These are phyloP conservation scores for Pseudorasbora parva DNA, from an alignment of 2,113 vertebrate species.

Conservation along the genomic window DNA sequence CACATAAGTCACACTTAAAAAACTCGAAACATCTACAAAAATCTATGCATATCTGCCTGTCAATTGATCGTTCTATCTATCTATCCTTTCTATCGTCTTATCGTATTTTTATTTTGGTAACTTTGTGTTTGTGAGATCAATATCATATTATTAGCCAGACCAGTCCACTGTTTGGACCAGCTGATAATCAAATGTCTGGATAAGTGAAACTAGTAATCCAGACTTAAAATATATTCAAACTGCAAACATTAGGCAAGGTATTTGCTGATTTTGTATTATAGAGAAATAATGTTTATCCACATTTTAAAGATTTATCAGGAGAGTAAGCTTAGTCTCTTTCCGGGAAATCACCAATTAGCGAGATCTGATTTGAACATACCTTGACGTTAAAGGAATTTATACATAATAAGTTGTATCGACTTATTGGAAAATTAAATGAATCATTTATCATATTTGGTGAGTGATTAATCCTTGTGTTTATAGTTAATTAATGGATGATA, in stretches of 20 bases:
- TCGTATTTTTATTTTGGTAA: not conserved
- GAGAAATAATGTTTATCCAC: not conserved
- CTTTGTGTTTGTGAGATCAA: not conserved
- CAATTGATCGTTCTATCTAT: too few relatives aligned
- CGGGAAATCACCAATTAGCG: not conserved
- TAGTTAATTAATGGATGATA: not conserved
- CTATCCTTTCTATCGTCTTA: too few relatives aligned
- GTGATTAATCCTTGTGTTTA: constrained; percentile 5
- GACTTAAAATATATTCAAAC: not conserved
- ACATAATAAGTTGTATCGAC: not conserved
- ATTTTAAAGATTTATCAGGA: not conserved
- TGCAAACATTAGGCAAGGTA: not conserved
- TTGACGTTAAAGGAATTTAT: not conserved
- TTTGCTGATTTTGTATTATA: not conserved
- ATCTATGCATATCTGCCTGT: too few relatives aligned
- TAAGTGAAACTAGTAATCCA: not conserved
- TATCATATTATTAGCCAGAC: not conserved
- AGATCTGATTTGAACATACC: constrained; percentile 11
- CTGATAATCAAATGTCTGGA: not conserved
- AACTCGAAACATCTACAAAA: too few relatives aligned
- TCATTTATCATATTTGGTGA: not conserved
- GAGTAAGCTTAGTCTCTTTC: not conserved
- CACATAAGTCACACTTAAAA: too few relatives aligned
- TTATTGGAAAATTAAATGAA: not conserved
- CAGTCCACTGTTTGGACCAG: not conserved